These are phyloP conservation scores for Tragelaphus imberbis DNA, from an alignment of 2,113 vertebrate genomes.

Conservation along the genomic window DNA sequence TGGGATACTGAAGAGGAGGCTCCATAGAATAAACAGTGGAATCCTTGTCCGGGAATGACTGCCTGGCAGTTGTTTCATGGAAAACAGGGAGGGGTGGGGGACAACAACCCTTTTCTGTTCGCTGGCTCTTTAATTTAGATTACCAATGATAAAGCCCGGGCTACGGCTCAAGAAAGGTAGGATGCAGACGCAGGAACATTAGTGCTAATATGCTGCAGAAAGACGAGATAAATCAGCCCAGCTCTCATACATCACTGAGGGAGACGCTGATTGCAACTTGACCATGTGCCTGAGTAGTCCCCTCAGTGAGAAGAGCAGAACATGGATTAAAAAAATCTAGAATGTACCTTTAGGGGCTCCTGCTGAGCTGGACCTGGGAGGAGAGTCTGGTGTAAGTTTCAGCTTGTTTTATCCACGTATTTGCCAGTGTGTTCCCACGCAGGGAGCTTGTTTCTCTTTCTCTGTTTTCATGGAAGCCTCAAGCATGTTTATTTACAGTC, in stretches of 20 bases:
- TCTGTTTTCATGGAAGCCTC: slow-evolving; percentile 52
- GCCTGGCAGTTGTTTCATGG: slow-evolving; percentile 83
- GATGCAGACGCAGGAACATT: slow-evolving; percentile 83
- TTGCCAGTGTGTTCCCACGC: slow-evolving; percentile 39
- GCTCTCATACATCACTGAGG: slow-evolving; percentile 81
- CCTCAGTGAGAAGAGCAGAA: slow-evolving; percentile 79
- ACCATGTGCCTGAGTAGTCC: slow-evolving; percentile 85
- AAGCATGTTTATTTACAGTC: slow-evolving; percentile 61
- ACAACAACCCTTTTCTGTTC: slow-evolving; percentile 72
- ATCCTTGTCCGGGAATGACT: slow-evolving; percentile 79
- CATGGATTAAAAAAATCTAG: slow-evolving; percentile 81
- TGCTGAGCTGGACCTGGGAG: slow-evolving; percentile 76
- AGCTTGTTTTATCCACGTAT: slow-evolving; percentile 67
- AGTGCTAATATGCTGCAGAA: slow-evolving; percentile 84
- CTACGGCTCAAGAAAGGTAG: slow-evolving; percentile 78
- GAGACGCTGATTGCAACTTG: slow-evolving; percentile 84
- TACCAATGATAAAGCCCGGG: slow-evolving; percentile 80
- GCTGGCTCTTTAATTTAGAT: slow-evolving; percentile 84
- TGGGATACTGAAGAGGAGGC: slow-evolving; percentile 70
- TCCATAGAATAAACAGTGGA: slow-evolving; percentile 67
- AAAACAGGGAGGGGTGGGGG: slow-evolving; percentile 73
- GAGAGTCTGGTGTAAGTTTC: slow-evolving; percentile 82
- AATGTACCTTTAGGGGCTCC: slow-evolving; percentile 76
- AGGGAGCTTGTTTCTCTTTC: slow-evolving; percentile 60
- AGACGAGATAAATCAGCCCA: slow-evolving; percentile 83